Conservation (phyloP, 2,113 vertebrate species). For the Lagopus leucura region DNA sequence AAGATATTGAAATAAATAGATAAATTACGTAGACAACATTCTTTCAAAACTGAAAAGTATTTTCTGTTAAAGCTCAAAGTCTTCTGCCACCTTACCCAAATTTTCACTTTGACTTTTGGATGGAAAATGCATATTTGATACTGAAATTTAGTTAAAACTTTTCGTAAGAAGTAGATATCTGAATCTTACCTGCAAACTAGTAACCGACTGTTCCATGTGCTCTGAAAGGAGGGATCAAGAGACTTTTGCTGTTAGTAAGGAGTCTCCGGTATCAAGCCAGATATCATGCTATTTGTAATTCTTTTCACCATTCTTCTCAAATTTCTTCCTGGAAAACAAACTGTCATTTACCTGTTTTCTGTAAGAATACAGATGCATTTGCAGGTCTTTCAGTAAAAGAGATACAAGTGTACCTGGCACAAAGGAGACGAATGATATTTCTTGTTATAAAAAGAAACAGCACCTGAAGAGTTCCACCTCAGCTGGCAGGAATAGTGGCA, state of each 20-base stretch:
- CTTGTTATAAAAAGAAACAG: neutral
- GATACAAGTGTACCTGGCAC: neutral
- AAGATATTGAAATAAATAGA: neutral
- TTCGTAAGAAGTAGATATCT: neutral
- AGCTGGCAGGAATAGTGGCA: constrained; percentile 49
- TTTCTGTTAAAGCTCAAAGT: neutral
- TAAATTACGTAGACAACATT: neutral
- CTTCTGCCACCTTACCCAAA: neutral
- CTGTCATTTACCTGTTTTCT: neutral
- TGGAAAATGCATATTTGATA: neutral
- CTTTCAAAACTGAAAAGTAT: neutral
- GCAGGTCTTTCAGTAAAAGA: neutral
- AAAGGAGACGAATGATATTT: neutral
- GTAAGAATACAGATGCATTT: neutral
- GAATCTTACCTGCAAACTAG: constrained; percentile 57
- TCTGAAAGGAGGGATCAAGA: neutral
- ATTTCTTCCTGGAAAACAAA: constrained; percentile 35
- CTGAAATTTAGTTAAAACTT: constrained; percentile 15
- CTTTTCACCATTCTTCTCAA: neutral
- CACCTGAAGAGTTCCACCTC: constrained; percentile 50
- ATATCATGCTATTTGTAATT: neutral
- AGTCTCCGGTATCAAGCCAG: neutral
- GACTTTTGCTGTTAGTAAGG: neutral
- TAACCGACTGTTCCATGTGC: neutral
- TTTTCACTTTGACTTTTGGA: neutral